Conservation (phyloP, 2,113 vertebrate species). For the Emydocephalus ijimae region DNA sequence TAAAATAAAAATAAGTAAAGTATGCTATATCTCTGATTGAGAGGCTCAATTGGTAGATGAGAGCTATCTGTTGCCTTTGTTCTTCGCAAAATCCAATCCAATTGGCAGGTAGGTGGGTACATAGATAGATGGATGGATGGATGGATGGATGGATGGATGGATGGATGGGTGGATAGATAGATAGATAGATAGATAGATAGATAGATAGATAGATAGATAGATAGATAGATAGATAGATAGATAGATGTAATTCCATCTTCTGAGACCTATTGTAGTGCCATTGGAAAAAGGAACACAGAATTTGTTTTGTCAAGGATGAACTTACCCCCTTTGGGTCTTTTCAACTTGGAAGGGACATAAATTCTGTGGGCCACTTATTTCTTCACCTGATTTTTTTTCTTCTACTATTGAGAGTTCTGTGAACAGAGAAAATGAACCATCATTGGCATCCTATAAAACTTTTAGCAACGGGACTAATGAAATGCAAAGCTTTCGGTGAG, state of each 20-base stretch:
- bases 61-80: neutral
- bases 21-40: neutral
- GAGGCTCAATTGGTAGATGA: neutral
- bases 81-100: neutral
- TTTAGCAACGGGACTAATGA: conserved; percentile 81
- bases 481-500: conserved; percentile 82
- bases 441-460: conserved; percentile 79
- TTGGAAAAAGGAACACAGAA: neutral
- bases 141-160: no score
- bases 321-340: neutral
- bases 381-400: conserved; percentile 44
- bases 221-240: no score
- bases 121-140: no score
- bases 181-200: no score
- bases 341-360: conserved; percentile 6
- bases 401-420: conserved; percentile 43
- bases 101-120: no score
- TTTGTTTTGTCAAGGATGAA: neutral
- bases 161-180: no score
- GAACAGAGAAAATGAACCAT: conserved; percentile 60
- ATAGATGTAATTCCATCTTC: neutral
- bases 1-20: neutral
- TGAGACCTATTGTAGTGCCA: neutral
- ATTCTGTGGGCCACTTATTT: conserved; percentile 13
- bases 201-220: no score